These are phyloP conservation scores for Drosophila quasianomalipes DNA, from an alignment of 2,888 invertebrate species.

Conservation along the genomic window DNA sequence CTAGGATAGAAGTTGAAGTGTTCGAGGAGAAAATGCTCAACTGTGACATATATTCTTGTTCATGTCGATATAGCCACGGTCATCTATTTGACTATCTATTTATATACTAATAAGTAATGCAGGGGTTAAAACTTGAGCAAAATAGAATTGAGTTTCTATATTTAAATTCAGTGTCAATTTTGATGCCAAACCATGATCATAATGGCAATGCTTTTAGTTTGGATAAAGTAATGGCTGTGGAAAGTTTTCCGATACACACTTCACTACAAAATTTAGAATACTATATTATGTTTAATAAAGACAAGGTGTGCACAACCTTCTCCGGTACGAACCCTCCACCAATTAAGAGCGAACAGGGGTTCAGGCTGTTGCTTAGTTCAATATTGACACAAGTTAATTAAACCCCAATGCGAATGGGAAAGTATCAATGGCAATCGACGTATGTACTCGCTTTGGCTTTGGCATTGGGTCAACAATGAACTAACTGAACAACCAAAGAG, in stretches of 20 bases:
- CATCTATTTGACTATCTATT: background rate
- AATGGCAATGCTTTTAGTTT: background rate
- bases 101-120: too few relatives aligned
- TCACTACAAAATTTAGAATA: background rate
- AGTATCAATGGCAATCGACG: conserved; percentile 57
- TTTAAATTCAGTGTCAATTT: background rate
- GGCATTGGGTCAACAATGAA: conserved; percentile 67
- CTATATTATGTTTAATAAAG: background rate
- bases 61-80: background rate
- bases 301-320: background rate
- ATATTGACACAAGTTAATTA: conserved; percentile 82
- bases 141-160: background rate
- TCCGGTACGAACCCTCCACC: background rate
- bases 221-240: background rate
- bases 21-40: background rate
- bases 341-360: conserved; percentile 5
- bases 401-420: conserved; percentile 61
- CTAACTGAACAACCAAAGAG: conserved; percentile 62
- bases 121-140: too few relatives aligned
- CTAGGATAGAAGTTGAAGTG: background rate
- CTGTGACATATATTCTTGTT: background rate
- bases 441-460: conserved; percentile 22
- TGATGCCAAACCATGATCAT: background rate
- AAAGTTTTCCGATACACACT: background rate
- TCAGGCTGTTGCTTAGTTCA: conserved; percentile 58